Evolutionary conservation across 1,140 invertebrate species (phyloP), one percentile per base, ranked within the genome.

Genomic region (Trachymyrmex septentrionalis): DNA sequence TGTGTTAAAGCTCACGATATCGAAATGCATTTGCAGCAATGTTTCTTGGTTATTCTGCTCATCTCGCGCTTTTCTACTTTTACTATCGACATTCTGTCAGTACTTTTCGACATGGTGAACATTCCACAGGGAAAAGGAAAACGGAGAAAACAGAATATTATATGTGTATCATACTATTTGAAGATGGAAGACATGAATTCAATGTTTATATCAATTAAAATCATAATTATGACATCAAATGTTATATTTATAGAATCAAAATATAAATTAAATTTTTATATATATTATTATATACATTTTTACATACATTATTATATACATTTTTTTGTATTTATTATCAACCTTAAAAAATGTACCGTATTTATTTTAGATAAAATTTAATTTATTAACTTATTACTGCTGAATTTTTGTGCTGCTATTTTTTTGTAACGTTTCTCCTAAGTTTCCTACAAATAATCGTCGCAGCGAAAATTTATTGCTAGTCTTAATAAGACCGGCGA

Each of bases 401-500:
- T 53, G 0, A 80, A 53, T 10, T 53, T 24, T 55, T 50, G 19
- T 48, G 3, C 3, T 30, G 14, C 14, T 24, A 19, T 3, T 6
- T 3, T 38, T 59, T 4, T 82, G n/a, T 14, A 27, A 72, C 24
- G 6, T 21, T 73, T n/a, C 24, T 59, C 21, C 12, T 1, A 12
- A 48, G 34, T 75, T 14, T 34, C 7, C 69, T 34, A 57, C 30
- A 63, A 84, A 73, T 61, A 84, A 57, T 82, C 6, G 44, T 75
- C 44, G 61, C 53, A 82, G 21, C 14, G 75, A 61, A 88, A 78
- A 53, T 81, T 90, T 89, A 87, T 89, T 87, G 69, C 72, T 30
- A n/a, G 64, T n/a, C 64, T 87, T 90, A 90, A 89, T 89, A 89
- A 90, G 85, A 44, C 27, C 30, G 24, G 30, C 30, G 14, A 87